These are phyloP conservation scores for Lordiphosa clarofinis DNA, from an alignment of 1,140 invertebrate species.

Conservation along the genomic window DNA sequence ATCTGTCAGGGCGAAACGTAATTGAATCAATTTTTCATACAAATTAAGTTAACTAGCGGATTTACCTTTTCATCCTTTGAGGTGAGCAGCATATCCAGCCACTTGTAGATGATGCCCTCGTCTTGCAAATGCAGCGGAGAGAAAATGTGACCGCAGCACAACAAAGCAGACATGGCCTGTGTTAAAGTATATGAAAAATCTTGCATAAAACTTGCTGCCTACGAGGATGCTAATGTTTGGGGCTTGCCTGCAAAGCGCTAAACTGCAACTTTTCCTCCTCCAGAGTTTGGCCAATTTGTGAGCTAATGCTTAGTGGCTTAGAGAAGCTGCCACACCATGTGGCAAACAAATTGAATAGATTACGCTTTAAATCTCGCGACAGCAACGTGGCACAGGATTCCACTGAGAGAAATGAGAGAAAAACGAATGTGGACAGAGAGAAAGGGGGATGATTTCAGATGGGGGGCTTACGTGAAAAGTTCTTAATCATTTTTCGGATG, in stretches of 20 bases:
- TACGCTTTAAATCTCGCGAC: slow-evolving; percentile 91
- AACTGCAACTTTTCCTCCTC: slow-evolving; percentile 85
- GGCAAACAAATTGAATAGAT: slow-evolving; percentile 95
- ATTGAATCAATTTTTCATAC: too few species aligned
- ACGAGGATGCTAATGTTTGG: slow-evolving; percentile 10
- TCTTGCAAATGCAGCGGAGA: slow-evolving; percentile 90
- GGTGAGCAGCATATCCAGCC: slow-evolving; percentile 94
- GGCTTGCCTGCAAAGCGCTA: slow-evolving; percentile 87
- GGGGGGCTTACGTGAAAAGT: slow-evolving; percentile 88
- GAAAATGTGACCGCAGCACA: slow-evolving; percentile 97
- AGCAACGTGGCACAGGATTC: slow-evolving; percentile 92
- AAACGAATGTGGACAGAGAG: slow-evolving; percentile 18
- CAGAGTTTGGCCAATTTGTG: slow-evolving; percentile 69
- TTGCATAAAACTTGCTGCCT: not conserved
- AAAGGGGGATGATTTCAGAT: not conserved
- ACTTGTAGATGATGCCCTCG: slow-evolving; percentile 95
- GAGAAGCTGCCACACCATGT: slow-evolving; percentile 95
- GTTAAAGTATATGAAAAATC: not conserved
- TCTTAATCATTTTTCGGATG: slow-evolving; percentile 94
- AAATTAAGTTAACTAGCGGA: too few species aligned
- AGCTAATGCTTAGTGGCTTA: slow-evolving; percentile 80
- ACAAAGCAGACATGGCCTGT: slow-evolving; percentile 95
- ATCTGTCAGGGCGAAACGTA: slow-evolving; percentile 83
- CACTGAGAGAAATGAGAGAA: slow-evolving; percentile 83
- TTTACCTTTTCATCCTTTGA: slow-evolving; percentile 93